Conservation (phyloP, 1,140 invertebrate genomes). For the Hylyphantes graminicola region DNA sequence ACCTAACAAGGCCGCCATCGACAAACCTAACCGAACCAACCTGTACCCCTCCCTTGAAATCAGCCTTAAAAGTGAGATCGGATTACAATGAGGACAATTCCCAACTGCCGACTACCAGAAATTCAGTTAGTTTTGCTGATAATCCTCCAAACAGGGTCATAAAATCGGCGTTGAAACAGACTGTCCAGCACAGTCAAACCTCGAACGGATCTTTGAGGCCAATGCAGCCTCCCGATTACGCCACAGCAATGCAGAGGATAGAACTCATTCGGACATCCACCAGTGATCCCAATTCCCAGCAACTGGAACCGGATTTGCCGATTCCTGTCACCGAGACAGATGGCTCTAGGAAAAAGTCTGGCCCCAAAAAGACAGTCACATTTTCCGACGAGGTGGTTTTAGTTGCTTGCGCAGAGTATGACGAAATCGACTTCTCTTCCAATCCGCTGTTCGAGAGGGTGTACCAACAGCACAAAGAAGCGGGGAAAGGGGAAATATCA, state of each 20-base stretch:
- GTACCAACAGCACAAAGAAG: slow-evolving; percentile 74
- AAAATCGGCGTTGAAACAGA: slow-evolving; percentile 44
- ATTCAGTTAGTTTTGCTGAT: background rate
- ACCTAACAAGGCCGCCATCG: background rate
- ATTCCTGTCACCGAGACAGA: background rate
- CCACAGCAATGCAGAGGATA: slow-evolving; percentile 63
- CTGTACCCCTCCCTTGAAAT: slow-evolving; percentile 27
- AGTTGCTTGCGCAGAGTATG: slow-evolving; percentile 89
- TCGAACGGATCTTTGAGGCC: slow-evolving; percentile 42
- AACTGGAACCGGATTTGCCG: background rate
- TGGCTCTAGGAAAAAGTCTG: slow-evolving; percentile 63
- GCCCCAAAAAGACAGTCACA: slow-evolving; percentile 86
- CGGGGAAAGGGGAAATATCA: slow-evolving; percentile 50
- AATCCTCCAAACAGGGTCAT: background rate
- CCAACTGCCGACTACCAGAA: background rate
- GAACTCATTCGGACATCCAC: slow-evolving; percentile 26
- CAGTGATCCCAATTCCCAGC: background rate
- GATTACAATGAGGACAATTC: background rate
- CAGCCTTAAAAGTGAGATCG: slow-evolving; percentile 24
- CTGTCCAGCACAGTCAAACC: background rate
- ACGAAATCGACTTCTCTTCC: slow-evolving; percentile 84
- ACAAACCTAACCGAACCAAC: background rate
- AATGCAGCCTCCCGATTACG: slow-evolving; percentile 64
- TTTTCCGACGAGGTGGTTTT: slow-evolving; percentile 93
- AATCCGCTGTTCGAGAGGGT: slow-evolving; percentile 90